Evolutionary conservation across 2,888 invertebrate species (phyloP).

Genomic region (Aphidoletes aphidimyza): DNA sequence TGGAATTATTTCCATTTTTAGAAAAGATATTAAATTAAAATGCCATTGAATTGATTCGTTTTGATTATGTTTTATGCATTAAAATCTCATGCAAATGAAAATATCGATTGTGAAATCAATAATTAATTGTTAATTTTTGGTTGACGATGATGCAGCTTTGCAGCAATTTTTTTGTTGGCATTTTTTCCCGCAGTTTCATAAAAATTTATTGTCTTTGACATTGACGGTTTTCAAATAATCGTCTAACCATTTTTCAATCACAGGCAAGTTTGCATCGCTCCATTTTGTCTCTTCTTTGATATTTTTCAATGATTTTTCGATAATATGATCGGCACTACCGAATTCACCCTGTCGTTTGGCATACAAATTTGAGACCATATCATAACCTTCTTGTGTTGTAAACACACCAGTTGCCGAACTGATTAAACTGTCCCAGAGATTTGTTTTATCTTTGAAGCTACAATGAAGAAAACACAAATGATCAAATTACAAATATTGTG

Average conservation of each 20-base stretch:
- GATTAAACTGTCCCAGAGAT: conserved; percentile 81
- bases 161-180: neutral
- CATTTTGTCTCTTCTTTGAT: conserved; percentile 81
- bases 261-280: conserved; percentile 79
- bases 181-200: conserved; percentile 59
- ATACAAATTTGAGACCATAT: conserved; percentile 75
- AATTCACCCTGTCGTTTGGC: conserved; percentile 74
- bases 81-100: conserved; percentile 1
- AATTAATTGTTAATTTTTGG: neutral
- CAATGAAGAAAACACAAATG: too few relatives aligned
- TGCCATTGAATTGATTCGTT: neutral
- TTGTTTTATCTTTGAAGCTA: conserved; percentile 76
- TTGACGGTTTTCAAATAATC: conserved; percentile 66
- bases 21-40: too few relatives aligned
- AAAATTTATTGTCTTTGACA: conserved; percentile 62
- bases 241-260: conserved; percentile 79
- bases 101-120: neutral
- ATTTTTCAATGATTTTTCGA: conserved; percentile 77
- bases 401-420: conserved; percentile 80
- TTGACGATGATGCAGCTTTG: too few relatives aligned
- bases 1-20: neutral
- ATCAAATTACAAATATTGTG: too few relatives aligned
- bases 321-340: conserved; percentile 78
- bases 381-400: conserved; percentile 78
- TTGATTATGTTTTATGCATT: neutral